A percentile compares a stretch with the other conserved stretches of the same genome.
These are phyloP conservation scores for Hippocampus guttulatus DNA, from an alignment of 2,113 vertebrate genomes.

Conservation along the genomic window DNA sequence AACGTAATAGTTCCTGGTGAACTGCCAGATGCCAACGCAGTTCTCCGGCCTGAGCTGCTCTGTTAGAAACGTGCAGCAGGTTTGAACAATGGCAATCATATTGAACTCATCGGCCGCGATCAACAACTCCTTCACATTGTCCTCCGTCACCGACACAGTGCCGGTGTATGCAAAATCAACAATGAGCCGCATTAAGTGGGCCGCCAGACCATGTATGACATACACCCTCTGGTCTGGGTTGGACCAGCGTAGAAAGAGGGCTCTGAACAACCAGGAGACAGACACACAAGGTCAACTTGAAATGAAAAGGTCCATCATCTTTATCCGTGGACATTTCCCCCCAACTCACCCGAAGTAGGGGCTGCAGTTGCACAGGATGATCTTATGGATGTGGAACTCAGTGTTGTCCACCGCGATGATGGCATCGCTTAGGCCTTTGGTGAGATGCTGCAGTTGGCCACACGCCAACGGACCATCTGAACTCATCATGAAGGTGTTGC, in stretches of 20 bases:
- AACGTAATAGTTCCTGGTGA: constrained; percentile 47
- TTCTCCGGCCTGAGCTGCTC: constrained; percentile 74
- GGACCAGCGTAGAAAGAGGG: constrained; percentile 27
- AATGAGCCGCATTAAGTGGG: constrained; percentile 30
- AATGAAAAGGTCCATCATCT: constrained; percentile 4
- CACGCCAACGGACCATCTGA: background rate
- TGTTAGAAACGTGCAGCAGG: constrained; percentile 75
- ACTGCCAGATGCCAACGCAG: constrained; percentile 64
- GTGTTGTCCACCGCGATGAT: constrained; percentile 19
- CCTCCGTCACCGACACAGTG: constrained; percentile 53
- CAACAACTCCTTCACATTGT: constrained; percentile 73
- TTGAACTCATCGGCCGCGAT: constrained; percentile 74
- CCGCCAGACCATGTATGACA: constrained; percentile 18
- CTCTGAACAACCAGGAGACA: constrained; percentile 13
- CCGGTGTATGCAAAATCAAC: constrained; percentile 47
- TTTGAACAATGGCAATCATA: constrained; percentile 66
- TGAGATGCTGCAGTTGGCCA: constrained; percentile 10
- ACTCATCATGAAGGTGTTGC: constrained; percentile 5
- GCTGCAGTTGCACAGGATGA: constrained; percentile 39
- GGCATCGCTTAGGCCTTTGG: constrained; percentile 13
- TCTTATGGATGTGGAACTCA: constrained; percentile 29
- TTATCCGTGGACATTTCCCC: background rate
- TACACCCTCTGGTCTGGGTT: constrained; percentile 13
- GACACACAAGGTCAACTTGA: background rate
- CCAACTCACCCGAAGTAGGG: constrained; percentile 33